Conservation (phyloP, 2,797 vertebrate genomes). For the Gastrophryne carolinensis region DNA sequence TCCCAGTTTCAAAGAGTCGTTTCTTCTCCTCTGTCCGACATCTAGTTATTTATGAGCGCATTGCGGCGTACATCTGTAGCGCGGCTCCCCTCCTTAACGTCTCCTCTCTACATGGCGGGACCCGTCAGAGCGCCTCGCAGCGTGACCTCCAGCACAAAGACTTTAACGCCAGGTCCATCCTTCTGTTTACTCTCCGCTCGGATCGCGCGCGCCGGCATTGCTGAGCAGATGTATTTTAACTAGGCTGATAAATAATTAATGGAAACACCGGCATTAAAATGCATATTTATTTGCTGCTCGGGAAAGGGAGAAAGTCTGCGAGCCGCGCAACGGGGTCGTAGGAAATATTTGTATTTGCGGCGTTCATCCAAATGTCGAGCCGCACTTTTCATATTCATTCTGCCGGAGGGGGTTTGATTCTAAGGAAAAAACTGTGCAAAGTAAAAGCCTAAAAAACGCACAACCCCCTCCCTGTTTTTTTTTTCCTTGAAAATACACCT, state of each 20-base stretch:
- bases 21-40: neutral
- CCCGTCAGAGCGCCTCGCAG: constrained; percentile 7
- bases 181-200: constrained; percentile 16
- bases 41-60: neutral
- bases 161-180: constrained; percentile 7
- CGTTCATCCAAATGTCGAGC: constrained; percentile 18
- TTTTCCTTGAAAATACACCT: neutral
- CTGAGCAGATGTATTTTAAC: constrained; percentile 51
- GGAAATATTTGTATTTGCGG: neutral
- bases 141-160: constrained; percentile 6
- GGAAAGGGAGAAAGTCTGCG: neutral
- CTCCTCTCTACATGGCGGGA: constrained; percentile 15
- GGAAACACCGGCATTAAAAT: constrained; percentile 34
- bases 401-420: neutral
- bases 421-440: neutral
- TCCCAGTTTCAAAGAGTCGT: neutral
- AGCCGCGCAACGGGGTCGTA: neutral
- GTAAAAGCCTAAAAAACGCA: no score
- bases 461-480: no score
- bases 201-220: neutral
- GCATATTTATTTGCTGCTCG: constrained; percentile 37
- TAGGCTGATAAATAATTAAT: constrained; percentile 50
- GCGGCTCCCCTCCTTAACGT: neutral
- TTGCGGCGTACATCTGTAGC: neutral
- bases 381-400: neutral